Evolutionary conservation across 2,113 vertebrate species (phyloP), one percentile per base, ranked within the genome.

Genomic region (Manacus vitellinus): DNA sequence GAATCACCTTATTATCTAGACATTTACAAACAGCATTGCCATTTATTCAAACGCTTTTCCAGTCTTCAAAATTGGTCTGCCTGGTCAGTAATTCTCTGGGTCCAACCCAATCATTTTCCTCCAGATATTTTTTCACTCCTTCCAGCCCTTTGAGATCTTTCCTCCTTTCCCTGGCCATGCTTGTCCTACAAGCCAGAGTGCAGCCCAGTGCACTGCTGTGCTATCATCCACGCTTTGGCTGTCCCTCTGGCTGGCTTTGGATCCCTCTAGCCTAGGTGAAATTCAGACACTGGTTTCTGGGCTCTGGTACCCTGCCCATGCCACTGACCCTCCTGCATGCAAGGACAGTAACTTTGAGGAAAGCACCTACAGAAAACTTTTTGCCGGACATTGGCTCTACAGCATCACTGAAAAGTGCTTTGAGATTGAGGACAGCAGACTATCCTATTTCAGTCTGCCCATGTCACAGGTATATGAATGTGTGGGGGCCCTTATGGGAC

Each of bases 1-100:
- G 83, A 95, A 95, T 89, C 77, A 89, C 44, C 56, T 72, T 82
- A 72, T 87, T 72, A 78, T 59, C 70, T 75, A 70, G 89, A 81
- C 56, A 72, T 61, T 87, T 82, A 91, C 43, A 76, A 76, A 68
- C 0, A 2, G 33, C 31, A 55, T 83, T 96, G 59, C 15, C 49
- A 92, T 83, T 95, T 76, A 71, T 86, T 74, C 39, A 66, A 71
- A 39, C 67, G 30, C 39, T 86, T 92, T 84, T 62, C 31, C 33
- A 84, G 52, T 39, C 23, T 67, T 24, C 6, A 2, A 68, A 77
- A 91, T 71, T 49, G 41, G 22, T 68, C 72, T 77, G 43, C n/a
- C 21, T 71, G 72, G 46, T 58, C 63, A 80, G 31, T 85, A 91
- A 67, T 72, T 72, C 23, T 14, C 58, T 76, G 25, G 3, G 35